Base-by-base conservation (phyloP, 2,888 invertebrate species). In the Pterobdella sp. region DNA sequence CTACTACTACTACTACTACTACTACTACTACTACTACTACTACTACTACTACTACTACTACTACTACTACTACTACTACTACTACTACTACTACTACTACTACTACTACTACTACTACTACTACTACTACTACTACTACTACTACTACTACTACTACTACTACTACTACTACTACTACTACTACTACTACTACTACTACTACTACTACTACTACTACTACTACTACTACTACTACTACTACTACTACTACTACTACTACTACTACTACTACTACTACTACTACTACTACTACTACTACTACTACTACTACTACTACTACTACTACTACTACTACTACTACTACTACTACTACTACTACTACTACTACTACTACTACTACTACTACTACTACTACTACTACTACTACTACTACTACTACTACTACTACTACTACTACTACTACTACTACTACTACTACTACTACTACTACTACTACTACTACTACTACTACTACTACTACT, bases 1-100 rank as follows among this genome's bases (percentile, higher is more conserved):
- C 52, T 69, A 69, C 52, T 69, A 69, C 14, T 69, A 69, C 52
- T 69, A 69, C 52, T 69, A 69, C 52, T 69, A 69, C 52, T 69
- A 69, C 52, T 69, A 69, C 52, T 69, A 69, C 52, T 69, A 69
- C 52, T 69, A 69, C 52, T 69, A 69, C 52, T 69, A 69, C 70
- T 69, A 69, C 52, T 69, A 69, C 52, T 69, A 69, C 70, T 69
- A 31, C 52, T 31, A 64, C 64, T 64, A 64, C 64, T 64, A 64
- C 31, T 64, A 64, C 64, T 64, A 64, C 7, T 31, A 64, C 64
- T 64, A 64, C 64, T 64, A 64, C 31, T 64, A 64, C 31, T 64
- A 64, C 31, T 64, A 42, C 42, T 42, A 42, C 42, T 42, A 42
- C 42, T 42, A 42, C 42, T 42, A 42, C 42, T 42, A 18, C 42